These are phyloP conservation scores for Rhagophthalmus giganteus DNA, from an alignment of 2,888 invertebrate species.

Conservation along the genomic window DNA sequence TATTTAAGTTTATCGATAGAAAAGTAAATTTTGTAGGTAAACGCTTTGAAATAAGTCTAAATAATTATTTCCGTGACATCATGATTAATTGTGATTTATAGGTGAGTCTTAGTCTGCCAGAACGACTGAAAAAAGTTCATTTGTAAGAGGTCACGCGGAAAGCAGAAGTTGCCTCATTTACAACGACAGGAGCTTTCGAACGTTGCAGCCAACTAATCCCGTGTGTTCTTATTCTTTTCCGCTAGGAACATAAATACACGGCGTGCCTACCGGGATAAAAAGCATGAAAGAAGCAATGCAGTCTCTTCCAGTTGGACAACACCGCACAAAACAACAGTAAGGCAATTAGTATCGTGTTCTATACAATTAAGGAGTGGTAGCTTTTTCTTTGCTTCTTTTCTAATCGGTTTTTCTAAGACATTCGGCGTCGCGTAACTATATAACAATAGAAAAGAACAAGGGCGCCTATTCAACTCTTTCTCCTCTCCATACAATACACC, in stretches of 20 bases:
- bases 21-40: background rate
- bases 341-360: constrained; percentile 57
- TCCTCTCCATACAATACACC: constrained; percentile 5
- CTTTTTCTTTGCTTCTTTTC: constrained; percentile 38
- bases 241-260: constrained; percentile 52
- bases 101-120: constrained; percentile 43
- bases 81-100: constrained; percentile 48
- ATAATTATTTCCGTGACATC: constrained; percentile 31
- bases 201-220: constrained; percentile 52
- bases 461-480: constrained; percentile 26
- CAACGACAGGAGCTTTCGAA: constrained; percentile 51
- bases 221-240: constrained; percentile 53
- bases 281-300: constrained; percentile 40
- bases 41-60: constrained; percentile 3
- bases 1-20: background rate
- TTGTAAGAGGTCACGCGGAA: constrained; percentile 54
- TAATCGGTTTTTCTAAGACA: constrained; percentile 32
- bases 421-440: constrained; percentile 32
- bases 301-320: constrained; percentile 50
- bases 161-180: constrained; percentile 55
- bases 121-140: constrained; percentile 51
- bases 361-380: constrained; percentile 53
- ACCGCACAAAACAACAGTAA: constrained; percentile 52
- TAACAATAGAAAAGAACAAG: constrained; percentile 27
- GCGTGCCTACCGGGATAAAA: constrained; percentile 43